Evolutionary conservation across 2,797 vertebrate species (phyloP).

Genomic region (Lagorchestes hirsutus): DNA sequence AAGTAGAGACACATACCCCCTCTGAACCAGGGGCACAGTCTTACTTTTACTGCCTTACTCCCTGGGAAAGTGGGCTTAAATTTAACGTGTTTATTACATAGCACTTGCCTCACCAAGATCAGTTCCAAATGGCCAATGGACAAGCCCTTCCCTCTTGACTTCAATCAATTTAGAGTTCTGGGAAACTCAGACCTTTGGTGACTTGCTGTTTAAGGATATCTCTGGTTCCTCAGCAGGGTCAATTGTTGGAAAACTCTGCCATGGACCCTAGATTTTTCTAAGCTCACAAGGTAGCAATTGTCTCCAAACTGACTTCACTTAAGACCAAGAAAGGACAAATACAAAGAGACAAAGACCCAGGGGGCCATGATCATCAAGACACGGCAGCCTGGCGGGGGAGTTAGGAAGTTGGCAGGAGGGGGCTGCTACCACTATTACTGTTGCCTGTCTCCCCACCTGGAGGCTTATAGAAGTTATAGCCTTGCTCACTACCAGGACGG

Average conservation of each 20-base stretch:
- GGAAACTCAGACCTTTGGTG: background rate
- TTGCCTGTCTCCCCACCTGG: no score
- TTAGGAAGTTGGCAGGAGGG: no score
- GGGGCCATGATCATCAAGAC: no score
- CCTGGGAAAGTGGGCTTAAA: background rate
- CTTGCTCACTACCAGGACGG: no score
- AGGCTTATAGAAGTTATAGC: no score
- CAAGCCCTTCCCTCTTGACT: background rate
- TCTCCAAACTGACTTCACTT: no score
- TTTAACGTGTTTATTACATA: background rate
- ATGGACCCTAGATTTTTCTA: background rate
- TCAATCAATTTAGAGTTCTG: background rate
- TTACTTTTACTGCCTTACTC: background rate
- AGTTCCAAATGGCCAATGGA: background rate
- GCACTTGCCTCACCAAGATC: background rate
- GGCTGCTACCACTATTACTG: no score
- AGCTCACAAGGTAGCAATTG: background rate
- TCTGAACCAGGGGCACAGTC: background rate
- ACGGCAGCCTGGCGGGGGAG: no score
- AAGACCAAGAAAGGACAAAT: no score
- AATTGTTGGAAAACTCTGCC: background rate
- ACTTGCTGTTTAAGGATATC: no score
- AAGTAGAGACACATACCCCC: background rate
- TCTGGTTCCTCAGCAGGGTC: background rate
- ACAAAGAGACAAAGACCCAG: no score